Evolutionary conservation across 2,888 invertebrate species (phyloP).

Genomic region (Amphipyra berbera): DNA sequence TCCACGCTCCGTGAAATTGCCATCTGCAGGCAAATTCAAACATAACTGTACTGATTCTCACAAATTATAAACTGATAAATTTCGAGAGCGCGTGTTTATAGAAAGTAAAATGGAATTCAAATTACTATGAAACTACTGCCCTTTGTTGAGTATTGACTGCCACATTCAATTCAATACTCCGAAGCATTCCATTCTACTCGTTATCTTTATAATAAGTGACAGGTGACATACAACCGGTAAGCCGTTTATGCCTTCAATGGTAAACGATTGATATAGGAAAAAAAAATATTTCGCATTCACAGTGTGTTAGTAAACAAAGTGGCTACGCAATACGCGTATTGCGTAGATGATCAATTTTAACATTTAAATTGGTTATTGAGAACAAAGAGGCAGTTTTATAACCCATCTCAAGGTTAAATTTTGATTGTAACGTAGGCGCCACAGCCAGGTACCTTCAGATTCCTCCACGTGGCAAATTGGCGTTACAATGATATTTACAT

Average conservation of each 20-base stretch:
- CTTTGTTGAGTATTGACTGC: constrained; percentile 58
- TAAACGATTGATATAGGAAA: constrained; percentile 74
- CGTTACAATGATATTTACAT: constrained; percentile 51
- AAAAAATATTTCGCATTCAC: constrained; percentile 74
- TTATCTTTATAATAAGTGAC: constrained; percentile 74
- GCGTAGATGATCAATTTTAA: constrained; percentile 63
- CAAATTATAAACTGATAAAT: constrained; percentile 48
- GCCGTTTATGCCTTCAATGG: constrained; percentile 75
- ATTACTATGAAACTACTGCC: constrained; percentile 36
- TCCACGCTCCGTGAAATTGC: constrained; percentile 43
- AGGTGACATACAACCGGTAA: constrained; percentile 82
- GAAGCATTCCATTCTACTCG: constrained; percentile 70
- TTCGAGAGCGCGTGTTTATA: constrained; percentile 36
- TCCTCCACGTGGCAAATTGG: constrained; percentile 55
- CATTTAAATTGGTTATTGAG: constrained; percentile 66
- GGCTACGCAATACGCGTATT: constrained; percentile 63
- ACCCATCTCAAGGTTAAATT: constrained; percentile 57
- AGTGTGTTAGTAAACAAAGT: constrained; percentile 75
- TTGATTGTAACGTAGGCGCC: constrained; percentile 50
- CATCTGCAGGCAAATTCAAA: constrained; percentile 31
- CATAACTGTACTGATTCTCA: constrained; percentile 48
- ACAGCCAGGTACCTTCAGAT: constrained; percentile 34
- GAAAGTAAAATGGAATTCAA: constrained; percentile 45
- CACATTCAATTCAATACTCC: constrained; percentile 29
- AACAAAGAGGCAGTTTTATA: constrained; percentile 61